Evolutionary conservation across 2,113 vertebrate species (phyloP), one percentile per base, ranked within the genome.

Genomic region (Oxygymnocypris stewartii): DNA sequence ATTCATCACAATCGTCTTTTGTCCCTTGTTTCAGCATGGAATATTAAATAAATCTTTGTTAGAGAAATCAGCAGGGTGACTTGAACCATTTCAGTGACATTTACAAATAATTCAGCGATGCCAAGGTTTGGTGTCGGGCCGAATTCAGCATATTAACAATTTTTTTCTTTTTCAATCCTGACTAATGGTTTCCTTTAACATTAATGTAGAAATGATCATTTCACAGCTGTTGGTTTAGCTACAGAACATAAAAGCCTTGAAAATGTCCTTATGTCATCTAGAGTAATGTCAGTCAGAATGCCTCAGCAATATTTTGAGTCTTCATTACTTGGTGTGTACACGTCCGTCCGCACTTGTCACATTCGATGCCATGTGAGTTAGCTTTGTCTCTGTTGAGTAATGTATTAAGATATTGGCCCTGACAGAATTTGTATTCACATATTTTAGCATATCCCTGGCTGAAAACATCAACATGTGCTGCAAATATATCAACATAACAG

Each of bases 301-400:
- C 35, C 77, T 54, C 44, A 59, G 61, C 35, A 20, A 79, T 47
- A 69, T 49, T 82, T 80, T 28, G 20, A 59, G 69, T 82, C 76
- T 82, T 40, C 23, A 51, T 81, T 85, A 71, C 31, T 88, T 54
- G 65, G 76, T 63, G 37, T 84, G 71, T 25, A 14, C 49, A 69
- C 35, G 42, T 88, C 84, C 73, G 82, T 87, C 87, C 18, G 28
- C 63, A 61, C 65, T 84, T 89, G 88, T 88, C 84, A 84, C 76
- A 73, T 86, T 80, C 67, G n/a, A 63, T 86, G 61, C 74, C 61
- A 65, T 81, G 25, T 18, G 73, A 81, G 65, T 74, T 85, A 25
- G 18, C 61, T 83, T 84, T 63, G 23, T 65, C 14, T 84, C 79
- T 71, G 47, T 73, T 90, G 87, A 90, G 89, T 88, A 88, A 90